Conservation (phyloP, 2,888 invertebrate genomes). For the Xestia c-nigrum region DNA sequence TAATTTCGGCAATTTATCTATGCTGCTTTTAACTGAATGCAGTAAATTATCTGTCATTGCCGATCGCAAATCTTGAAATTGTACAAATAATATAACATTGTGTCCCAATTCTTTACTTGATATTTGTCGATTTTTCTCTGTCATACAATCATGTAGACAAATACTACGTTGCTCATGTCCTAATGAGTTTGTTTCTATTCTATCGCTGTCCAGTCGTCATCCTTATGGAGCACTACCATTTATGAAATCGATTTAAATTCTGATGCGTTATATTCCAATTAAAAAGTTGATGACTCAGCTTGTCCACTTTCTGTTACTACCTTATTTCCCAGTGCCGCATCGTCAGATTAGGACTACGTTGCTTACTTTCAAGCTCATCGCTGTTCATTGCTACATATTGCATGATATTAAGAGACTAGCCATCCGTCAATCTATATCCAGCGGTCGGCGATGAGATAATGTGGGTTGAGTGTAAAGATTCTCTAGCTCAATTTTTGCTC, state of each 20-base stretch:
- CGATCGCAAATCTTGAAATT: slow-evolving; percentile 23
- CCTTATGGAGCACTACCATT: slow-evolving; percentile 31
- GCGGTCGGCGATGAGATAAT: slow-evolving; percentile 39
- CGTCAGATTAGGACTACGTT: slow-evolving; percentile 2
- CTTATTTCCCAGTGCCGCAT: not conserved
- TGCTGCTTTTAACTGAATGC: slow-evolving; percentile 3
- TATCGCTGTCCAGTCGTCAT: slow-evolving; percentile 26
- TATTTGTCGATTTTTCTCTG: slow-evolving; percentile 16
- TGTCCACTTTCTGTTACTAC: slow-evolving; percentile 4
- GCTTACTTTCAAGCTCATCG: slow-evolving; percentile 6
- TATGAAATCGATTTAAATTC: slow-evolving; percentile 38
- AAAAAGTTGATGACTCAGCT: slow-evolving; percentile 18
- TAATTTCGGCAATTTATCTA: slow-evolving; percentile 38
- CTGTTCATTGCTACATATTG: slow-evolving; percentile 29
- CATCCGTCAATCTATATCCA: slow-evolving; percentile 37
- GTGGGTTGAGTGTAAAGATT: slow-evolving; percentile 35
- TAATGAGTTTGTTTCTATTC: slow-evolving; percentile 43
- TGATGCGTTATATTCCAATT: slow-evolving; percentile 10
- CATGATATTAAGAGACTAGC: slow-evolving; percentile 26
- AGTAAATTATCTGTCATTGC: slow-evolving; percentile 25
- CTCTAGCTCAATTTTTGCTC: slow-evolving; percentile 49
- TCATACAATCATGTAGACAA: not conserved
- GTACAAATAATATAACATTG: slow-evolving; percentile 12
- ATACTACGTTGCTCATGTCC: slow-evolving; percentile 8
- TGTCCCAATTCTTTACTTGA: slow-evolving; percentile 31